Evolutionary conservation across 2,888 invertebrate genomes (phyloP).

Genomic region (Linnaemya vulpina): DNA sequence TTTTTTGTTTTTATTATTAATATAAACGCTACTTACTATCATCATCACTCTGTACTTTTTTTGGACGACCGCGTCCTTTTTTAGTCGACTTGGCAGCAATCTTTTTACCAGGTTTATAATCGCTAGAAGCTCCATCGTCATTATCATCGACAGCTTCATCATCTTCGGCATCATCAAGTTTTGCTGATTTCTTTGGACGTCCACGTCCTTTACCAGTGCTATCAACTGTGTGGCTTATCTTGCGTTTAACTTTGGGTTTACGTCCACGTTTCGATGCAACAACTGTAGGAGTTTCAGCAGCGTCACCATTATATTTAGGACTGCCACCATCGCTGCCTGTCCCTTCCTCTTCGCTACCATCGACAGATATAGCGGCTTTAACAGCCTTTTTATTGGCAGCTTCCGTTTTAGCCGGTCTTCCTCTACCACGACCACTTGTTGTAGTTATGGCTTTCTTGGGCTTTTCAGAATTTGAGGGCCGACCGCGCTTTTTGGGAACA

Average conservation of each 20-base stretch:
- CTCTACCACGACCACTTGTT: constrained; percentile 72
- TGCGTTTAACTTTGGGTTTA: constrained; percentile 62
- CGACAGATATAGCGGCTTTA: constrained; percentile 52
- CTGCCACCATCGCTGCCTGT: constrained; percentile 53
- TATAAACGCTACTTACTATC: constrained; percentile 73
- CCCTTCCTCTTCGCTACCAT: constrained; percentile 71
- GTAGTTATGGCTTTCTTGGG: constrained; percentile 52
- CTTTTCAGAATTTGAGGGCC: constrained; percentile 75
- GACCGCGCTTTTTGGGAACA: constrained; percentile 78
- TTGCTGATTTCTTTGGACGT: constrained; percentile 74
- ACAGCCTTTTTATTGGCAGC: constrained; percentile 20
- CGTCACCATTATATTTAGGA: constrained; percentile 37
- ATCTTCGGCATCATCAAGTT: constrained; percentile 33
- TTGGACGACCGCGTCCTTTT: constrained; percentile 75
- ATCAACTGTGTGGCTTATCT: constrained; percentile 20
- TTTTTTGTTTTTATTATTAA: too few species aligned
- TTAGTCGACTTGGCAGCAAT: constrained; percentile 33
- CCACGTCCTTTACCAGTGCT: constrained; percentile 76
- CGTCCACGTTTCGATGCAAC: constrained; percentile 64
- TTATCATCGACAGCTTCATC: constrained; percentile 56
- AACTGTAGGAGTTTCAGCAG: constrained; percentile 18
- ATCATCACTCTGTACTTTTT: constrained; percentile 76
- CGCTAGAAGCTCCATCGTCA: constrained; percentile 57
- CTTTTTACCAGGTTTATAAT: constrained; percentile 56
- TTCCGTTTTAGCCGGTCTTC: constrained; percentile 73